phyloP scores from a whole-genome alignment of 2,113 vertebrate species.

The Podilymbus podiceps region DNA sequence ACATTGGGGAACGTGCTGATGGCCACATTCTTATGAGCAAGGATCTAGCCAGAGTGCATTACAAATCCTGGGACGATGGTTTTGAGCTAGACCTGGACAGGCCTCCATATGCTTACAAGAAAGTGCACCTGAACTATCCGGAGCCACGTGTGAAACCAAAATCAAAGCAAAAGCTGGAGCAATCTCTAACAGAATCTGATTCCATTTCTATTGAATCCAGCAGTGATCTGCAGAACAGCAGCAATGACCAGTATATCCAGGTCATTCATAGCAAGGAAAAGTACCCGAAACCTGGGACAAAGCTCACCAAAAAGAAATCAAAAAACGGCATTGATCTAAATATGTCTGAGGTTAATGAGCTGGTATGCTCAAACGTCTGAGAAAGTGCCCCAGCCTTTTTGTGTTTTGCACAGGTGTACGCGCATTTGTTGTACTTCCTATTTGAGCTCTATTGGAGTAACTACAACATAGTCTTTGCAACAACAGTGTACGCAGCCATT shows the following conservation, averaged over 20 bases:
- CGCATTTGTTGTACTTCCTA: neutral
- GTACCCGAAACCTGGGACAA: constrained; percentile 72
- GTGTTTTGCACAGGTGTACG: fast-evolving
- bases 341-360: constrained; percentile 69
- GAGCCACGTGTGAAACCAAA: constrained; percentile 77
- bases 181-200: constrained; percentile 85
- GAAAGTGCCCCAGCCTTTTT: fast-evolving
- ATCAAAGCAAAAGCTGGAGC: constrained; percentile 73
- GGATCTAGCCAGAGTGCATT: constrained; percentile 48
- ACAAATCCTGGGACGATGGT: constrained; percentile 64
- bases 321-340: constrained; percentile 67
- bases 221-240: constrained; percentile 88
- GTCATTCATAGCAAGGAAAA: constrained; percentile 83
- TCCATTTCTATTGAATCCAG: constrained; percentile 87
- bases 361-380: constrained; percentile 88
- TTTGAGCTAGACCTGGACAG: constrained; percentile 57
- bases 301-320: constrained; percentile 75
- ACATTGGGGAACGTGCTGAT: constrained; percentile 74
- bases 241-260: constrained; percentile 88
- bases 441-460: neutral
- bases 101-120: constrained; percentile 52
- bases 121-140: constrained; percentile 60
- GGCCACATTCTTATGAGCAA: constrained; percentile 58
- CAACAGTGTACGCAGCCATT: neutral
- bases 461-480: fast-evolving